These are phyloP conservation scores for Eledona agricola DNA, from an alignment of 2,888 invertebrate species.

Conservation along the genomic window DNA sequence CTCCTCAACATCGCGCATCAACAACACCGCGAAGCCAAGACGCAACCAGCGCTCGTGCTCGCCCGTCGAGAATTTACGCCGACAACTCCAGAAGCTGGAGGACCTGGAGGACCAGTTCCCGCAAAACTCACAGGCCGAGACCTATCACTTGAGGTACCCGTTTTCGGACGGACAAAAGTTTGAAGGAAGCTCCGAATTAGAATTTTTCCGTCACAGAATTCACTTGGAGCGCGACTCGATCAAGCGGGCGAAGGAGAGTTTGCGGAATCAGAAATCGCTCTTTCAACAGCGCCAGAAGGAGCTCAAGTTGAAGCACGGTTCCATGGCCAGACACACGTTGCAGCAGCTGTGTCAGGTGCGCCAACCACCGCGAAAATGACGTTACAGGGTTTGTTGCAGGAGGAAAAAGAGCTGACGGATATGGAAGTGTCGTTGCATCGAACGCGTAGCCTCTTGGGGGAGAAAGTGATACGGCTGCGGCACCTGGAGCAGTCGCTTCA, in stretches of 20 bases:
- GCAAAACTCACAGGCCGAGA: constrained; percentile 69
- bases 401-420: constrained; percentile 83
- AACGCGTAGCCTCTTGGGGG: constrained; percentile 80
- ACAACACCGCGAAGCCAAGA: constrained; percentile 59
- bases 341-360: constrained; percentile 67
- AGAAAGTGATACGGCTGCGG: constrained; percentile 81
- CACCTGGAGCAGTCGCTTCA: constrained; percentile 82
- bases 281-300: constrained; percentile 73
- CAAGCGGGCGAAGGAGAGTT: constrained; percentile 80
- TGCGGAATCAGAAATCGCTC: constrained; percentile 73
- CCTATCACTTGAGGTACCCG: constrained; percentile 82
- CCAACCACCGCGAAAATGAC: neutral
- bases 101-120: constrained; percentile 85
- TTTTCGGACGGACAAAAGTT: constrained; percentile 71
- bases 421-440: constrained; percentile 85
- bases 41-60: constrained; percentile 68
- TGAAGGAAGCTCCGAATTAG: constrained; percentile 72
- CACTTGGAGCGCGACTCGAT: constrained; percentile 83
- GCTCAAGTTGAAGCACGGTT: constrained; percentile 60
- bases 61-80: constrained; percentile 80
- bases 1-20: constrained; percentile 74
- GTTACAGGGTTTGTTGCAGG: constrained; percentile 63
- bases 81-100: constrained; percentile 81
- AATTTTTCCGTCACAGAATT: constrained; percentile 85
- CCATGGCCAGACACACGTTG: constrained; percentile 65